Conservation (phyloP, 1,140 invertebrate genomes). For the Anthonomus grandis region DNA sequence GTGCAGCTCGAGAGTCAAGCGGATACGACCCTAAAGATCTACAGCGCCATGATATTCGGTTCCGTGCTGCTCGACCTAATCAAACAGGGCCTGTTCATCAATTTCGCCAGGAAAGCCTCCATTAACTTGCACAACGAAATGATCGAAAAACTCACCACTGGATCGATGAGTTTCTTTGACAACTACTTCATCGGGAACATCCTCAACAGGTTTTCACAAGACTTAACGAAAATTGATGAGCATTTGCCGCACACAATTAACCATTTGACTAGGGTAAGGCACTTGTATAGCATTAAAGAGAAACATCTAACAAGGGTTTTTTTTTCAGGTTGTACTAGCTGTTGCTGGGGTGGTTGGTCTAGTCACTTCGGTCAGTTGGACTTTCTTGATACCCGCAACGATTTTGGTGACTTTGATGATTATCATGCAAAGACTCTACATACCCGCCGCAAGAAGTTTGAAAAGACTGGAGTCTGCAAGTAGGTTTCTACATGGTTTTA, state of each 20-base stretch:
- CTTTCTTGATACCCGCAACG: constrained; percentile 46
- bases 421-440: constrained; percentile 56
- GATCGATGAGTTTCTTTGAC: constrained; percentile 67
- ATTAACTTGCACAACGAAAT: constrained; percentile 64
- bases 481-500: too few relatives aligned
- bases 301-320: neutral
- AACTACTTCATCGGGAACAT: constrained; percentile 53
- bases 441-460: constrained; percentile 60
- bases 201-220: constrained; percentile 63
- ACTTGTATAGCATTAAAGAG: neutral
- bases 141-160: constrained; percentile 59
- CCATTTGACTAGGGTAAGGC: constrained; percentile 21
- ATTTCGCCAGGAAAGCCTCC: constrained; percentile 56
- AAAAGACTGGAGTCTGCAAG: constrained; percentile 64
- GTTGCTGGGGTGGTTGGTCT: constrained; percentile 28
- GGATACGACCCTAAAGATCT: constrained; percentile 13
- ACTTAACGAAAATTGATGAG: constrained; percentile 65
- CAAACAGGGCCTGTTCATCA: constrained; percentile 23
- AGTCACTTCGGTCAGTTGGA: constrained; percentile 30
- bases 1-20: neutral
- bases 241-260: constrained; percentile 52
- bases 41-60: constrained; percentile 12
- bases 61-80: constrained; percentile 55
- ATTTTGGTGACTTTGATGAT: constrained; percentile 55
- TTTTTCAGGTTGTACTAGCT: constrained; percentile 31